Conservation (phyloP, 2,113 vertebrate species). For the Oplegnathus fasciatus region DNA sequence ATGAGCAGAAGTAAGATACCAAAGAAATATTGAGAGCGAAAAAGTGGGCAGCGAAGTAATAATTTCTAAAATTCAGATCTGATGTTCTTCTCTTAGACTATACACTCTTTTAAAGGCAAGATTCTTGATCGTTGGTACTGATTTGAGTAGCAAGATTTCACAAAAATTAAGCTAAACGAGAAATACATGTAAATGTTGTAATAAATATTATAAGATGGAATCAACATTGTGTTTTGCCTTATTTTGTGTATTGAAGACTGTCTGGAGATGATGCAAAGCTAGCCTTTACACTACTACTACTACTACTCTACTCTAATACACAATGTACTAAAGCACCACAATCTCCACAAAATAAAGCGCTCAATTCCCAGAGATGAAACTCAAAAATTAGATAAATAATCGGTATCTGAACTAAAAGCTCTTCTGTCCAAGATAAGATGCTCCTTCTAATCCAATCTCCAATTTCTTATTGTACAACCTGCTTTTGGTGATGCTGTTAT, state of each 20-base stretch:
- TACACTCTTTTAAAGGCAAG: neutral
- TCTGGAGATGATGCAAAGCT: neutral
- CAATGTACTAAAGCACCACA: neutral
- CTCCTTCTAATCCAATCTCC: neutral
- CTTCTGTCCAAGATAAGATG: neutral
- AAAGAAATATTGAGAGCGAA: neutral
- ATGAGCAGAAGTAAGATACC: neutral
- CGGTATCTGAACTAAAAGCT: neutral
- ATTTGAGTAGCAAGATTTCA: neutral
- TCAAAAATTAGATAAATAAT: neutral
- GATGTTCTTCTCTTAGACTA: neutral
- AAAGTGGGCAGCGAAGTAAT: neutral
- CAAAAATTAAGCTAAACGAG: neutral
- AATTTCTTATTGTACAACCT: neutral
- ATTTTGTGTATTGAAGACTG: neutral
- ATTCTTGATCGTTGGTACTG: neutral
- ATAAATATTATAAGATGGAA: neutral
- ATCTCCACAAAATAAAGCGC: neutral
- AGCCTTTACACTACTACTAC: neutral
- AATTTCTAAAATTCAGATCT: neutral
- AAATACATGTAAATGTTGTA: neutral
- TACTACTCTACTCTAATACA: neutral
- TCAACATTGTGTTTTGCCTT: neutral
- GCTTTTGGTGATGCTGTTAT: neutral
- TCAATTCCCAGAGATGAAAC: neutral